Percentiles rank a stretch among this genome's conserved stretches.
phyloP scores from a whole-genome alignment of 1,140 invertebrate species.

The Mamestra configurata region DNA sequence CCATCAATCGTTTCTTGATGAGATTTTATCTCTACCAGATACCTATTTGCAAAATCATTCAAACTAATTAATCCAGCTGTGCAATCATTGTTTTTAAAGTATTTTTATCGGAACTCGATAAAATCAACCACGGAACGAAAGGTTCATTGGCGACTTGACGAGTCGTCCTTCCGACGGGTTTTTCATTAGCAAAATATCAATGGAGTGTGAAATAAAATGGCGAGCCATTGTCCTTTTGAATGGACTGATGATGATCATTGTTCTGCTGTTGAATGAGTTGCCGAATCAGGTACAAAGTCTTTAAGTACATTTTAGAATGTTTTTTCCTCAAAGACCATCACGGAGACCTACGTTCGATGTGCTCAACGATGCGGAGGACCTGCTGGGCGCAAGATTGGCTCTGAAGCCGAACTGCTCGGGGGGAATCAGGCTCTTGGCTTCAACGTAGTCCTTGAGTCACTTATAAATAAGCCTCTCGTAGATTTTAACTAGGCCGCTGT shows the following conservation, averaged over 20 bases:
- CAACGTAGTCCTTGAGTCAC: no score
- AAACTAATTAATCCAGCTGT: neutral
- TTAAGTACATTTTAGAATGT: neutral
- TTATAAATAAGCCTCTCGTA: no score
- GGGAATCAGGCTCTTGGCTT: no score
- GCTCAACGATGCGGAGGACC: no score
- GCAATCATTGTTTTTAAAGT: neutral
- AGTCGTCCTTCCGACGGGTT: neutral
- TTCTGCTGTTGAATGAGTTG: neutral
- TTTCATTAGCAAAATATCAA: slow-evolving; percentile 20
- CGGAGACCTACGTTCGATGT: no score
- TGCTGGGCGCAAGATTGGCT: no score
- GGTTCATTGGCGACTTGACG: slow-evolving; percentile 30
- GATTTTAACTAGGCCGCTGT: no score
- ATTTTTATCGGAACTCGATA: slow-evolving; percentile 7
- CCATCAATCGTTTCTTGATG: no score
- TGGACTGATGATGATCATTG: neutral
- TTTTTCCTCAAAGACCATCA: neutral
- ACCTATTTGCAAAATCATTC: slow-evolving; percentile 7
- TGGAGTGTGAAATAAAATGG: slow-evolving; percentile 25
- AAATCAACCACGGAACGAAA: slow-evolving; percentile 4
- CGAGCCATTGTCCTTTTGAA: neutral
- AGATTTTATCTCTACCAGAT: neutral
- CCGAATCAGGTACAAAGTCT: neutral
- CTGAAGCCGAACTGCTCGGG: no score